A percentile compares a stretch with the other conserved stretches of the same genome.
Evolutionary conservation across 2,888 invertebrate species (phyloP).

Genomic region (Autographa pulchrina): DNA sequence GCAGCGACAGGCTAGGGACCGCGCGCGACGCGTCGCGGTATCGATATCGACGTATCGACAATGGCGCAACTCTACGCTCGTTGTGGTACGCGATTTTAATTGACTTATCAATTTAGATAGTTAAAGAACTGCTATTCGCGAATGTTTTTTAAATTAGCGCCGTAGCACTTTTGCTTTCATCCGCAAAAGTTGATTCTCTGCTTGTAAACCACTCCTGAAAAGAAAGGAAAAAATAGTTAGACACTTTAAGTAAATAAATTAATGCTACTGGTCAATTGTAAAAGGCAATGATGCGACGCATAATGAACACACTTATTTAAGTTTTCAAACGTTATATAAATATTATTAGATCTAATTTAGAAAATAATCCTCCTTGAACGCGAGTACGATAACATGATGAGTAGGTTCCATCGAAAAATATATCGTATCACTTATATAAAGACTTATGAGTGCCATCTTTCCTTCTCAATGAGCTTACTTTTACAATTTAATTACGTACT

Average conservation of each 20-base stretch:
- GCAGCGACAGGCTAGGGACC: conserved; percentile 83
- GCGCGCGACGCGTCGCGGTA: conserved; percentile 82
- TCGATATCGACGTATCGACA: conserved; percentile 77
- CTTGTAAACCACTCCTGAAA: conserved; percentile 85
- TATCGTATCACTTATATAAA: conserved; percentile 6
- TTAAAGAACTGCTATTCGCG: conserved; percentile 64
- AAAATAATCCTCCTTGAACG: conserved; percentile 69
- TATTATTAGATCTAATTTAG: conserved; percentile 69
- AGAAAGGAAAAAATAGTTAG: conserved; percentile 66
- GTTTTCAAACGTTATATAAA: conserved; percentile 1
- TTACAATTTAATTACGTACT: conserved; percentile 25
- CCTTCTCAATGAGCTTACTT: conserved; percentile 27
- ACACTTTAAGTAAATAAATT: conserved; percentile 3
- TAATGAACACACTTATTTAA: conserved; percentile 5
- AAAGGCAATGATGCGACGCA: conserved; percentile 51
- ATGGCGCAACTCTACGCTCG: conserved; percentile 75
- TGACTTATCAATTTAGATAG: conserved; percentile 70
- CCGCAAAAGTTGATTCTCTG: conserved; percentile 77
- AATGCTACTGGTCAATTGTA: background rate
- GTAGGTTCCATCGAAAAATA: conserved; percentile 32
- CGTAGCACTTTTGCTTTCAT: conserved; percentile 79
- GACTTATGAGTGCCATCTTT: conserved; percentile 21
- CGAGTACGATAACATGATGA: conserved; percentile 67
- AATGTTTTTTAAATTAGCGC: conserved; percentile 75
- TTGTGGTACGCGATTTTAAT: conserved; percentile 70